These are phyloP conservation scores for Lepidocyrtoides sp. DNA, from an alignment of 2,888 invertebrate species.

Conservation along the genomic window DNA sequence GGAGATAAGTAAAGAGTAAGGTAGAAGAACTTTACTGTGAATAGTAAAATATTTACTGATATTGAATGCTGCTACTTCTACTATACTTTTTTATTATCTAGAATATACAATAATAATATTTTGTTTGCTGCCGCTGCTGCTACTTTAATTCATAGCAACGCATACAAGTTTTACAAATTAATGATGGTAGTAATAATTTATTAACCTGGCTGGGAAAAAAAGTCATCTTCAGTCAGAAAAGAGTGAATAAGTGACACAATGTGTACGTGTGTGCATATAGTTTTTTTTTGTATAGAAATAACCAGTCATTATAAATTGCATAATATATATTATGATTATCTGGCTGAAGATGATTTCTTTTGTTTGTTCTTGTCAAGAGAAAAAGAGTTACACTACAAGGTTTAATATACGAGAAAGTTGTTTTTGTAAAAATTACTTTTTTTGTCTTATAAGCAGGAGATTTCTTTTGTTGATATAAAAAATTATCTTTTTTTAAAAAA, in stretches of 20 bases:
- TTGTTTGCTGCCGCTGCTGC: too few species aligned
- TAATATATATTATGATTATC: neutral
- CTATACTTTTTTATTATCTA: too few species aligned
- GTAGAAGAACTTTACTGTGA: too few species aligned
- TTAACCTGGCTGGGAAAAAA: neutral
- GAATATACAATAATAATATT: too few species aligned
- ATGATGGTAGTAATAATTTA: neutral
- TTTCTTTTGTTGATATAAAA: neutral
- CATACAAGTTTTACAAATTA: neutral
- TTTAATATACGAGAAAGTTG: neutral
- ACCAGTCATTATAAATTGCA: slow-evolving; percentile 13
- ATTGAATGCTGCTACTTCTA: too few species aligned
- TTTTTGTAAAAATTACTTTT: neutral
- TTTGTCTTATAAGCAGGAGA: neutral
- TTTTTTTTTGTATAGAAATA: slow-evolving; percentile 10
- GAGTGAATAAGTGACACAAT: neutral
- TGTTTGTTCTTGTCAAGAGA: neutral
- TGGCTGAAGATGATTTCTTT: slow-evolving; percentile 23
- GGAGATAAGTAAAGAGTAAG: too few species aligned
- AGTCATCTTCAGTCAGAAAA: slow-evolving; percentile 15
- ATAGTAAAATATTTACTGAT: too few species aligned
- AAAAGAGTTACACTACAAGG: neutral
- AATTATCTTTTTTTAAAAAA: neutral
- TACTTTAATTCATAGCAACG: too few species aligned
- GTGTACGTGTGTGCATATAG: neutral